Percentiles rank a stretch among this genome's conserved stretches.
These are phyloP conservation scores for Chrysomallon squamiferum DNA, from an alignment of 1,140 invertebrate genomes.

Conservation along the genomic window DNA sequence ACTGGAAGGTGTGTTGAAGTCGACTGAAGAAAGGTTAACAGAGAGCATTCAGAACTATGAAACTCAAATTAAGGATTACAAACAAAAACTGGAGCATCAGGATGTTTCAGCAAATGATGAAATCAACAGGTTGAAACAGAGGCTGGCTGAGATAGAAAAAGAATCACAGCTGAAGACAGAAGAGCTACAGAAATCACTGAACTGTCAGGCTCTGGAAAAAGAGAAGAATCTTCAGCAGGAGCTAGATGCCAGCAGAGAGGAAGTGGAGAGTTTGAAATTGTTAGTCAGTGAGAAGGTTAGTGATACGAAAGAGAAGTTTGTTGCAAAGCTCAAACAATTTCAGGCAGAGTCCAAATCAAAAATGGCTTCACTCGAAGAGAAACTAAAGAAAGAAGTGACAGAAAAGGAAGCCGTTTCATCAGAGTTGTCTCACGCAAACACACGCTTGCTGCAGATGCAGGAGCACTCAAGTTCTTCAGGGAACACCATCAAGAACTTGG, in stretches of 20 bases:
- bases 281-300: constrained; percentile 46
- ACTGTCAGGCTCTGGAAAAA: constrained; percentile 31
- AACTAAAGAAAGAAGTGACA: constrained; percentile 13
- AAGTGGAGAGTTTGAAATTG: constrained; percentile 46
- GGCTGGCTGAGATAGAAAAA: constrained; percentile 34
- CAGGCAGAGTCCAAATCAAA: constrained; percentile 30
- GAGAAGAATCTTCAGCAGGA: constrained; percentile 46
- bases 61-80: constrained; percentile 55
- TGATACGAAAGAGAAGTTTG: constrained; percentile 53
- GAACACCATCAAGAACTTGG: constrained; percentile 45
- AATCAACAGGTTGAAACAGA: constrained; percentile 43
- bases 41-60: constrained; percentile 54
- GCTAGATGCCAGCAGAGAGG: constrained; percentile 41
- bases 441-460: constrained; percentile 46
- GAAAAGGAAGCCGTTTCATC: constrained; percentile 45
- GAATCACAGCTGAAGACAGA: constrained; percentile 29
- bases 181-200: constrained; percentile 33
- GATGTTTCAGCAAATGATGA: constrained; percentile 42
- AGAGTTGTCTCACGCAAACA: constrained; percentile 51
- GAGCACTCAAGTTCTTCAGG: constrained; percentile 31
- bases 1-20: constrained; percentile 47
- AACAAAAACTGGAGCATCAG: constrained; percentile 43
- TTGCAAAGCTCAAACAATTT: constrained; percentile 47
- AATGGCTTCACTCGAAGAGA: constrained; percentile 23
- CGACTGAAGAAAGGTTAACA: constrained; percentile 46